Evolutionary conservation across 2,888 invertebrate species (phyloP), one percentile per base, ranked within the genome.

Genomic region (Fabriciana adippe): DNA sequence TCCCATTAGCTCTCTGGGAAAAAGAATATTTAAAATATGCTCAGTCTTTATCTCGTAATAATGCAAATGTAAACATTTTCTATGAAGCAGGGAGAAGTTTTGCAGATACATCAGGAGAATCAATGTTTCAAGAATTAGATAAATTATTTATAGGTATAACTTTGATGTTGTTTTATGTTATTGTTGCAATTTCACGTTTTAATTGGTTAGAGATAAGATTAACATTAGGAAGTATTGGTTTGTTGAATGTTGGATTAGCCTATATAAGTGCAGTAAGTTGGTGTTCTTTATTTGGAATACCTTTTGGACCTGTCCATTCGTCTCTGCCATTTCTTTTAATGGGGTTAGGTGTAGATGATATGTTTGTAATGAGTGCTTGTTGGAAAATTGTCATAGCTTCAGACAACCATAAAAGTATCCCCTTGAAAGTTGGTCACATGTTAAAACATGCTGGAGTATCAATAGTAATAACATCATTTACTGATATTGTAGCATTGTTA

Each of bases 301-400:
- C 95, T 45, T 97, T 96, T 83, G 96, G 97, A 1, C 97, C 97
- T 0, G 95, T 97, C 0, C 97, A 97, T 83, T 95, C 96, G 13
- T 96, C 97, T 15, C 86, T 97, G 70, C 97, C 97, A 6, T 97
- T 97, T 85, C 92, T 97, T 68, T 83, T 97, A 16, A 94, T 97
- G 94, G 97, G 97, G 71, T 93, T 96, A 75, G 95, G 96, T 48
- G 95, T 97, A 31, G 97, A 97, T 78, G 97, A 97, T 80, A 96
- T 97, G 94, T 97, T 97, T 85, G 96, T 97, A 0, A 96, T 97
- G 89, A 94, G 95, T 89, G 95, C 96, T 21, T 95, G 96, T 80
- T 96, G 96, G 95, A 94, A 95, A 71, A 94, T 96, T 79, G 82
- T 95, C 15, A 87, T 94, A 13, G 85, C 89, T 53, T 88, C 93